Evolutionary conservation across 2,797 vertebrate genomes (phyloP), one percentile per base, ranked within the genome.

Genomic region (Chaetodon trifasciatus): DNA sequence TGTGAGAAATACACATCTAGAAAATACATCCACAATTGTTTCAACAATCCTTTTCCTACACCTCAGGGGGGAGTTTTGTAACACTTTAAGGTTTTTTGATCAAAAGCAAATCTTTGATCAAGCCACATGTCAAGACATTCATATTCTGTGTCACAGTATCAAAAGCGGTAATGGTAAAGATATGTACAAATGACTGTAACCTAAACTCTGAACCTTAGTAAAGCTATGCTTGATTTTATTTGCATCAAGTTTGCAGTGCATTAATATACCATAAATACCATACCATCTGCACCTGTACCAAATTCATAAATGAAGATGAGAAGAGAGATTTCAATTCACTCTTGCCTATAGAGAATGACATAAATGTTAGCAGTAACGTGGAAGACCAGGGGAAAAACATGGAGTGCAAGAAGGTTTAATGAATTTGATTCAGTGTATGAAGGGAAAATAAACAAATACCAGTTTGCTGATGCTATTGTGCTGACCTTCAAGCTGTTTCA

Each of bases 221-320:
- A n/a, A 60, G 53, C 15, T 28, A 52, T 42, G 11, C n/a, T 68
- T 32, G 57, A 37, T 77, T 76, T 74, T 64, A 81, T 79, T 74
- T 74, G n/a, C 57, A 60, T 77, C 73, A 62, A 3, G 19, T 80
- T 40, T 78, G 15, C n/a, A 73, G 35, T 53, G 58, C 56, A 76
- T 80, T 74, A 35, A n/a, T n/a, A n/a, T n/a, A n/a, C n/a, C n/a
- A n/a, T n/a, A n/a, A n/a, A n/a, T n/a, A n/a, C n/a, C n/a, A n/a
- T n/a, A n/a, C n/a, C n/a, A n/a, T n/a, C n/a, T n/a, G n/a, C n/a
- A n/a, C n/a, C n/a, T n/a, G n/a, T 10, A 21, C 56, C 19, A 19
- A 56, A 42, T 52, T 6, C 76, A 21, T 70, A 35, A 49, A 78
- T 53, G 1, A 8, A 35, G 37, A 76, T 49, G 8, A 23, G 44